Evolutionary conservation across 1,140 invertebrate genomes (phyloP).

Genomic region (Augochlora pura): DNA sequence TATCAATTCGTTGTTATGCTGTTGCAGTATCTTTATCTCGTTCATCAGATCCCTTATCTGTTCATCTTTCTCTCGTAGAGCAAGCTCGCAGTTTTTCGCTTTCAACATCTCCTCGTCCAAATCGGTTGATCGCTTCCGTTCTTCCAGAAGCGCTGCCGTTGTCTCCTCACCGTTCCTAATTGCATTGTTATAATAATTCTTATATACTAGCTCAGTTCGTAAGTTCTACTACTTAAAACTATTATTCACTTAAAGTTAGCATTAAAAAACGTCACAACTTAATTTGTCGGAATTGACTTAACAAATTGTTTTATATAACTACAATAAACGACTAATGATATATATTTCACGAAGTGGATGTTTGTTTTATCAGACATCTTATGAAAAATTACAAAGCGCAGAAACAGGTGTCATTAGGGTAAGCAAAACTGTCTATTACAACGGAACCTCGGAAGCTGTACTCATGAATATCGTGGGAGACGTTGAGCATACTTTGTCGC

Average conservation of each 20-base stretch:
- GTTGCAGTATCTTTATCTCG: constrained; percentile 73
- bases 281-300: too few relatives aligned
- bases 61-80: constrained; percentile 70
- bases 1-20: constrained; percentile 75
- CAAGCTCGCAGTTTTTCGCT: constrained; percentile 61
- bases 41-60: constrained; percentile 69
- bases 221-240: too few relatives aligned
- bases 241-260: too few relatives aligned
- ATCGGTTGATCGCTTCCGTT: constrained; percentile 66
- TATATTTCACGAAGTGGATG: neutral
- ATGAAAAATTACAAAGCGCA: neutral
- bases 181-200: constrained; percentile 6
- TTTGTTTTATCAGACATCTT: neutral
- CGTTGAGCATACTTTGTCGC: constrained; percentile 62
- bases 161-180: constrained; percentile 67
- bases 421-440: neutral
- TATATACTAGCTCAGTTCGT: neutral
- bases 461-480: neutral
- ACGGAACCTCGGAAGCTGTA: neutral
- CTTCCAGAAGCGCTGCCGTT: constrained; percentile 54
- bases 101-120: constrained; percentile 66
- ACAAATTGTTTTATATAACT: too few relatives aligned
- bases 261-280: too few relatives aligned
- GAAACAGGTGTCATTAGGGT: neutral
- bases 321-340: too few relatives aligned